phyloP scores from a whole-genome alignment of 2,888 invertebrate species.

The Camponotus fellah region DNA sequence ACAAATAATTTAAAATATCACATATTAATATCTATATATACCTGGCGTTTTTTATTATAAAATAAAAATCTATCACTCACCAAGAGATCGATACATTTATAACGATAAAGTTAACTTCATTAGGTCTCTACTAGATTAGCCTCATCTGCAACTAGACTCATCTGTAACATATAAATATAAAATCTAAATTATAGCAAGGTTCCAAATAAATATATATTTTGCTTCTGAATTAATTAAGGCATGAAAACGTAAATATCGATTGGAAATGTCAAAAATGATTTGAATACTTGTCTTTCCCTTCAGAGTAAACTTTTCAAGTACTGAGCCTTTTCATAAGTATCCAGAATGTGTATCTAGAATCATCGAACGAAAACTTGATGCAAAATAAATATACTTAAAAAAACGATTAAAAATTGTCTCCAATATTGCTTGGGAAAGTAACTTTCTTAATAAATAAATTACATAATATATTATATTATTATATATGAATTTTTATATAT shows the following conservation, averaged over 20 bases:
- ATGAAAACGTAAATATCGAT: too few species aligned
- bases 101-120: neutral
- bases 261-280: too few species aligned
- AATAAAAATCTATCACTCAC: neutral
- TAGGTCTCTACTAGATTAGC: neutral
- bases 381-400: neutral
- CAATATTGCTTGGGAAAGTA: neutral
- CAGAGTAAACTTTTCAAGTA: too few species aligned
- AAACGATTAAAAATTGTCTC: neutral
- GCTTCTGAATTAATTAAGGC: too few species aligned
- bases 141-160: neutral
- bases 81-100: neutral
- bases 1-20: neutral
- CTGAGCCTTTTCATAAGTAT: too few species aligned
- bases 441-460: neutral
- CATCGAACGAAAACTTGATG: neutral
- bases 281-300: too few species aligned
- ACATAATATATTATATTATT: neutral
- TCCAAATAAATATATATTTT: neutral
- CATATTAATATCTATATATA: neutral
- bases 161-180: constrained; percentile 6
- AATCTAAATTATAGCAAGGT: neutral
- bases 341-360: neutral
- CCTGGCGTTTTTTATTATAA: neutral
- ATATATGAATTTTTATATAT: neutral